These are phyloP conservation scores for Sphinx pinastri DNA, from an alignment of 2,888 invertebrate genomes.

Conservation along the genomic window DNA sequence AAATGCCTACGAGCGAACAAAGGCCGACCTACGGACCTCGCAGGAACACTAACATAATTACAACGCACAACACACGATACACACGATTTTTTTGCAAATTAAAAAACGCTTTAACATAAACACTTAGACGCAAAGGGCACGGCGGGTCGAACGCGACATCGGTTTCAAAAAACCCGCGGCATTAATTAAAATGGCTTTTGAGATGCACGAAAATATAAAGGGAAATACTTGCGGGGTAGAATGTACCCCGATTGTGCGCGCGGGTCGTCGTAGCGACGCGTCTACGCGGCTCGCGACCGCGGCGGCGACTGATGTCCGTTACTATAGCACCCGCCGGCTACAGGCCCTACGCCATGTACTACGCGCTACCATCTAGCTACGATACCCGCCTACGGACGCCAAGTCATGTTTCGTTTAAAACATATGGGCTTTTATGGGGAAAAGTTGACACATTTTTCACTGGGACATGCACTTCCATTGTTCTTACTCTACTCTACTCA, in stretches of 20 bases:
- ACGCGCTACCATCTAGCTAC: conserved; percentile 57
- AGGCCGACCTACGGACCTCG: conserved; percentile 32
- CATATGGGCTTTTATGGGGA: conserved; percentile 38
- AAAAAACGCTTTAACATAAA: conserved; percentile 41
- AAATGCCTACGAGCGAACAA: conserved; percentile 28
- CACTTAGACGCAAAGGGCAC: conserved; percentile 44
- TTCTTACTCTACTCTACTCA: conserved; percentile 27
- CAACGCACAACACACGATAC: conserved; percentile 40
- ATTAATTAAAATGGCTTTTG: conserved; percentile 68
- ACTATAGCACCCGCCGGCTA: conserved; percentile 78
- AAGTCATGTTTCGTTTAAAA: conserved; percentile 25
- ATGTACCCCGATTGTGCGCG: conserved; percentile 33
- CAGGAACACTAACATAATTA: conserved; percentile 44
- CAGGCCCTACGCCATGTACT: conserved; percentile 62
- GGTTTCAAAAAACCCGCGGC: conserved; percentile 50
- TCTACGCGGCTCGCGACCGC: conserved; percentile 69
- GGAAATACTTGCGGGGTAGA: conserved; percentile 40
- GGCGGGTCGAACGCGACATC: conserved; percentile 35
- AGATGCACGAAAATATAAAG: conserved; percentile 25
- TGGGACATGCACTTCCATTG: conserved; percentile 37
- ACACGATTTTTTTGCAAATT: conserved; percentile 39
- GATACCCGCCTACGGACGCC: conserved; percentile 39
- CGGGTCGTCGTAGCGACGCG: conserved; percentile 57
- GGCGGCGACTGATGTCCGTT: conserved; percentile 70
- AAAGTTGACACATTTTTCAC: conserved; percentile 50